phyloP scores from a whole-genome alignment of 1,140 invertebrate genomes.

The Chrysopa pallens region DNA sequence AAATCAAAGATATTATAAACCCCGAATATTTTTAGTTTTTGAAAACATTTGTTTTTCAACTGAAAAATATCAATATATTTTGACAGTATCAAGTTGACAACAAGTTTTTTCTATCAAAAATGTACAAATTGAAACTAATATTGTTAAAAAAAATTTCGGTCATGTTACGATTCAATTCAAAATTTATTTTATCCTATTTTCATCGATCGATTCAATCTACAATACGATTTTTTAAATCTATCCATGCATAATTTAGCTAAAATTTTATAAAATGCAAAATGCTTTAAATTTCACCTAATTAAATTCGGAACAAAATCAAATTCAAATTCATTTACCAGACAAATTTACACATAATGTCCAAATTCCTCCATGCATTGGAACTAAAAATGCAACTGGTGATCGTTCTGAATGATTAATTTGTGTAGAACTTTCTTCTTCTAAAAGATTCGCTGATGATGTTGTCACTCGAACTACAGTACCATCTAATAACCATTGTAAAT shows the following conservation, averaged over 20 bases:
- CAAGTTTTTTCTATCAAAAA: no score
- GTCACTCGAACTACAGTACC: conserved; percentile 36
- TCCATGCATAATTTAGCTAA: not conserved
- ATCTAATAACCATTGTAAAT: conserved; percentile 44
- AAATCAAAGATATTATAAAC: no score
- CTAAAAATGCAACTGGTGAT: conserved; percentile 42
- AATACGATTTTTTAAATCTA: not conserved
- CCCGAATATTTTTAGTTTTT: no score
- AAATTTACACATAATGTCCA: conserved; percentile 70
- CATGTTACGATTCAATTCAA: no score
- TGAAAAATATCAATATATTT: no score
- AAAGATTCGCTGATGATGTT: conserved; percentile 12
- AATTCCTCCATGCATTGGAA: conserved; percentile 71
- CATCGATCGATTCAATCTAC: not conserved
- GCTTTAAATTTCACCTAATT: not conserved
- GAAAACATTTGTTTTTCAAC: no score
- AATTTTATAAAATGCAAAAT: not conserved
- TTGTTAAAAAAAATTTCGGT: no score
- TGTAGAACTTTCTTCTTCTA: not conserved
- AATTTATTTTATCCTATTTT: no score
- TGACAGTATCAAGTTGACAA: no score
- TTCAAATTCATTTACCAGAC: conserved; percentile 30
- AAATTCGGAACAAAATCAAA: conserved; percentile 3
- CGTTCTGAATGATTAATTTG: conserved; percentile 1
- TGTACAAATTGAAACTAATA: no score